Conservation (phyloP, 2,113 vertebrate species). For the Elanoides forficatus region DNA sequence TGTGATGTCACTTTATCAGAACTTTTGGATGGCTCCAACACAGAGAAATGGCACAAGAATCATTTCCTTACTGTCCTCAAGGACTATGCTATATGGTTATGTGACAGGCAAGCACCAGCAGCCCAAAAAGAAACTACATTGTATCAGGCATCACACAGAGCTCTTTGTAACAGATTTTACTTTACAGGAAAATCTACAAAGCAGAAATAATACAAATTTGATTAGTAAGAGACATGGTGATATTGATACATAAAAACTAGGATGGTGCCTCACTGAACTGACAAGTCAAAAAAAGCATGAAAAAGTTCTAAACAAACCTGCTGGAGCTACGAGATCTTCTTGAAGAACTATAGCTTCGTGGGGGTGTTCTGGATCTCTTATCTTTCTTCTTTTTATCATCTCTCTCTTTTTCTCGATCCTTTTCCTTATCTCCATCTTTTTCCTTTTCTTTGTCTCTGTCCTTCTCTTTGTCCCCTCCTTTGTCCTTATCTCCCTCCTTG, state of each 20-base stretch:
- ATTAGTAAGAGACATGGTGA: background rate
- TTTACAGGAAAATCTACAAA: background rate
- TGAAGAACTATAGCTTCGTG: slow-evolving; percentile 78
- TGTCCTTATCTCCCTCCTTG: slow-evolving; percentile 54
- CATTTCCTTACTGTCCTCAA: background rate
- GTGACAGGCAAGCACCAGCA: background rate
- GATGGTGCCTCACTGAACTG: background rate
- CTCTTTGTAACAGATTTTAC: background rate
- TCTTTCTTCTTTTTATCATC: slow-evolving; percentile 81
- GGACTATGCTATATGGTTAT: background rate
- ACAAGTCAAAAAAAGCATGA: background rate
- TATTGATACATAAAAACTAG: background rate
- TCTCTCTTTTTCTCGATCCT: slow-evolving; percentile 64
- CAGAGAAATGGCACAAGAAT: background rate
- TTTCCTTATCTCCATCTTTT: slow-evolving; percentile 49
- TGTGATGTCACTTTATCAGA: background rate
- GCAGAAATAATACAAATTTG: background rate
- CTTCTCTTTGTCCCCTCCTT: slow-evolving; percentile 22
- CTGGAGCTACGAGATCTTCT: slow-evolving; percentile 81
- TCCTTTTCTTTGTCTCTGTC: slow-evolving; percentile 59
- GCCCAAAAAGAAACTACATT: background rate
- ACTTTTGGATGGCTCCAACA: background rate
- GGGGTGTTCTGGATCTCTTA: slow-evolving; percentile 79
- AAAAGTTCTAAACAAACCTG: slow-evolving; percentile 75
- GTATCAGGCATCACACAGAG: background rate